Evolutionary conservation across 2,113 vertebrate species (phyloP).

Genomic region (Lycocorax pyrrhopterus): DNA sequence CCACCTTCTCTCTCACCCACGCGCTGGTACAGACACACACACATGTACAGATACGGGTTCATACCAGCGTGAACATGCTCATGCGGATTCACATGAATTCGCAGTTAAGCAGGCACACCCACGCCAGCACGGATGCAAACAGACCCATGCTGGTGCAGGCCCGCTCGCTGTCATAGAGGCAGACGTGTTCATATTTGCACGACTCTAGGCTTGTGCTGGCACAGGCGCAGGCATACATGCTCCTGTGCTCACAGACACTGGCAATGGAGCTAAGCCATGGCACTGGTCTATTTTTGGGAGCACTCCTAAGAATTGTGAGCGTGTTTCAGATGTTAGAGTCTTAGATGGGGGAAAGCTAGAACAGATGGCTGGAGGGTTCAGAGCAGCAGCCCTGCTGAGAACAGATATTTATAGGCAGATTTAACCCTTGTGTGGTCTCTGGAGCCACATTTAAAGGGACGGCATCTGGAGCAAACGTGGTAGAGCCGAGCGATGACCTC

Average conservation of each 20-base stretch:
- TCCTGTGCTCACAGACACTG: not conserved
- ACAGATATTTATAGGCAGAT: slow-evolving; percentile 75
- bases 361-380: slow-evolving; percentile 78
- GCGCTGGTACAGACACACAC: fast-evolving
- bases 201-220: not conserved
- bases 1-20: not conserved
- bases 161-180: not conserved
- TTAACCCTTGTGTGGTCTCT: slow-evolving; percentile 68
- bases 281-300: slow-evolving; percentile 74
- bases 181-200: not conserved
- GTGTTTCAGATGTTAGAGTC: slow-evolving; percentile 73
- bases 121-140: not conserved
- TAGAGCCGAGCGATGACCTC: not conserved
- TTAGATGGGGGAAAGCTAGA: slow-evolving; percentile 71
- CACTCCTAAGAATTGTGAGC: slow-evolving; percentile 68
- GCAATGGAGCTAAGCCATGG: not conserved
- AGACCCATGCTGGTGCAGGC: not conserved
- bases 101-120: not conserved
- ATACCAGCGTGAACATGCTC: not conserved
- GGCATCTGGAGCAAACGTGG: not conserved
- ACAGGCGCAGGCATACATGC: not conserved
- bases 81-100: not conserved
- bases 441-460: slow-evolving; percentile 24
- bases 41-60: not conserved
- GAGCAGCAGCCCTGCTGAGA: slow-evolving; percentile 74